phyloP scores from a whole-genome alignment of 2,113 vertebrate species.

The Pachypanchax playfairii region DNA sequence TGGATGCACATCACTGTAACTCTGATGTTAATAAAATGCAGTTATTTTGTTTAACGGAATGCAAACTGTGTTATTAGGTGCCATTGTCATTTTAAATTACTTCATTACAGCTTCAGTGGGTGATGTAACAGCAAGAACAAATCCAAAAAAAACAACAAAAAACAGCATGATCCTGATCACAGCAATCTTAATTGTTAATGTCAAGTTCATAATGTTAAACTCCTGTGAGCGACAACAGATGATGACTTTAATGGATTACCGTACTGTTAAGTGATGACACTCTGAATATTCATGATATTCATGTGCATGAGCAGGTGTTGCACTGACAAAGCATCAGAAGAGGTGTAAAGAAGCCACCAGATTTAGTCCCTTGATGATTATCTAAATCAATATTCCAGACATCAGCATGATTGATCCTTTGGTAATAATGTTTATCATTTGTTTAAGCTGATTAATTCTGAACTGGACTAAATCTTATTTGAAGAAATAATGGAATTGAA shows the following conservation, averaged over 20 bases:
- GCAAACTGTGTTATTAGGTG: neutral
- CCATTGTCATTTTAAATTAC: constrained; percentile 17
- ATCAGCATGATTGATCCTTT: constrained; percentile 17
- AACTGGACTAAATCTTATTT: neutral
- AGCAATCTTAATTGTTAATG: constrained; percentile 34
- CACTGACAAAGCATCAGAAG: neutral
- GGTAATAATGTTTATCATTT: constrained; percentile 22
- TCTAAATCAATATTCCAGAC: constrained; percentile 21
- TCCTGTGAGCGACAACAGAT: neutral
- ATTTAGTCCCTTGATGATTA: constrained; percentile 3
- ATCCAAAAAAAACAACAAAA: constrained; percentile 2
- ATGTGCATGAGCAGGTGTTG: neutral
- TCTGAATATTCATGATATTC: neutral
- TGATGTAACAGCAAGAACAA: constrained; percentile 16
- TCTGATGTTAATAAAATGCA: neutral
- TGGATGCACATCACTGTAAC: neutral
- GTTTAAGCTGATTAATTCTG: constrained; percentile 15
- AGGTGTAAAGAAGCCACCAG: neutral
- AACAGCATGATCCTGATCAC: constrained; percentile 25
- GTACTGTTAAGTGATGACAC: neutral
- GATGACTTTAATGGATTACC: constrained; percentile 9
- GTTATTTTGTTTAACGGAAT: neutral
- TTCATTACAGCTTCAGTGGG: constrained; percentile 21
- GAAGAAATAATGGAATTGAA: neutral
- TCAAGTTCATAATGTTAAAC: constrained; percentile 35